Conservation (phyloP, 2,797 vertebrate species). For the Rhinatrema bivittatum region DNA sequence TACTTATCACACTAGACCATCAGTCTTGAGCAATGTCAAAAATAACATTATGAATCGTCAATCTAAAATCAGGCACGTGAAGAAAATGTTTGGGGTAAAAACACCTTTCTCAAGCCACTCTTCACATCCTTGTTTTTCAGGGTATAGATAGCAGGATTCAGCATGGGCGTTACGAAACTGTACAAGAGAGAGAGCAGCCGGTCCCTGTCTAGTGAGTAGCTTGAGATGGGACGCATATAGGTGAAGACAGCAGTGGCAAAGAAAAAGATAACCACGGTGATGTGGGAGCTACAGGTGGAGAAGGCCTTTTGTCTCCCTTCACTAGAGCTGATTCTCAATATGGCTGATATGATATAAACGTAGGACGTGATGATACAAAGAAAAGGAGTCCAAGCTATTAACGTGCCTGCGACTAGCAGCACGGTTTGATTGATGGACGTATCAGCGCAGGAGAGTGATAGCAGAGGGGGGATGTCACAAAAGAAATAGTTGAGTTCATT, state of each 20-base stretch:
- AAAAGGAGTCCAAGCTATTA: not conserved
- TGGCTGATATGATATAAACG: slow-evolving; percentile 9
- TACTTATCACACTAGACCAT: too few relatives aligned
- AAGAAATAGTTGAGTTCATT: slow-evolving; percentile 19
- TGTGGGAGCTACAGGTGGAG: slow-evolving; percentile 34
- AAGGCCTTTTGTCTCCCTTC: slow-evolving; percentile 33
- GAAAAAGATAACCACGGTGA: slow-evolving; percentile 22
- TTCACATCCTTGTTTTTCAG: not conserved
- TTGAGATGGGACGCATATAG: slow-evolving; percentile 13
- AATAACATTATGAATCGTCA: too few relatives aligned
- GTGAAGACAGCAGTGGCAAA: slow-evolving; percentile 18
- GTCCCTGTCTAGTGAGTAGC: slow-evolving; percentile 7
- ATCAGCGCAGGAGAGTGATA: slow-evolving; percentile 9
- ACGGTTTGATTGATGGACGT: slow-evolving; percentile 3
- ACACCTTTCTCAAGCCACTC: too few relatives aligned
- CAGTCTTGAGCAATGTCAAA: too few relatives aligned
- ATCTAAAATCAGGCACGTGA: not conserved
- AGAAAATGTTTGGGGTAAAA: too few relatives aligned
- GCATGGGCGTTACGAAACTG: slow-evolving; percentile 14
- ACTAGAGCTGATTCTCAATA: slow-evolving; percentile 17
- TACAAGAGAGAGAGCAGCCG: slow-evolving; percentile 19
- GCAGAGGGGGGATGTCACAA: slow-evolving; percentile 15
- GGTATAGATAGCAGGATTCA: slow-evolving; percentile 20
- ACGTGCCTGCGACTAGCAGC: not conserved
- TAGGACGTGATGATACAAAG: slow-evolving; percentile 12